Evolutionary conservation across 2,797 vertebrate genomes (phyloP).

Genomic region (Diglossa cyanea): DNA sequence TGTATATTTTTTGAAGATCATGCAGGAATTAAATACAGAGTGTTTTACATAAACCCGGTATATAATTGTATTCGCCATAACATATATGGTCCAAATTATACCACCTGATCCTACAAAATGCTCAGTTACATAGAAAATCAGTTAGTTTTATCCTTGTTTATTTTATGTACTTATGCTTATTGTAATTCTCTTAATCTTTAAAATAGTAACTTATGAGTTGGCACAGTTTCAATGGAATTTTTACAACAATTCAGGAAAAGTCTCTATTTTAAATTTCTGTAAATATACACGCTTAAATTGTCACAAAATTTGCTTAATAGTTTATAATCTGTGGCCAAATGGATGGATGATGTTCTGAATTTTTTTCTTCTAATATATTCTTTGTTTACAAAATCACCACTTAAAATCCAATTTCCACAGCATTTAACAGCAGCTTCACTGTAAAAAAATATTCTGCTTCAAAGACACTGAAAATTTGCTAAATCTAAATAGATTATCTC

Average conservation of each 20-base stretch:
- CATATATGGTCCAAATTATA: neutral
- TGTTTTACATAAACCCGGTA: neutral
- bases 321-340: neutral
- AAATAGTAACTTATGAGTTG: neutral
- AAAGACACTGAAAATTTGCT: neutral
- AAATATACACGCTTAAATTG: neutral
- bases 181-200: neutral
- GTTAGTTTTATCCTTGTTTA: neutral
- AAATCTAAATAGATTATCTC: conserved; percentile 9
- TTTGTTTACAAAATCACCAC: neutral
- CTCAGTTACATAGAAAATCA: neutral
- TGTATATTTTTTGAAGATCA: neutral
- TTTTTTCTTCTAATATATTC: neutral
- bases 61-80: neutral
- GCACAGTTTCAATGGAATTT: neutral
- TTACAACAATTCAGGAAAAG: neutral
- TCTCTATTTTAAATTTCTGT: neutral
- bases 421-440: neutral
- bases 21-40: neutral
- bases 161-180: neutral
- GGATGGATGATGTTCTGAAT: neutral
- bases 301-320: neutral
- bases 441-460: neutral
- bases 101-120: neutral
- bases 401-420: conserved; percentile 8